Evolutionary conservation across 2,888 invertebrate genomes (phyloP), one percentile per base, ranked within the genome.

Genomic region (Cheilosia variabilis): DNA sequence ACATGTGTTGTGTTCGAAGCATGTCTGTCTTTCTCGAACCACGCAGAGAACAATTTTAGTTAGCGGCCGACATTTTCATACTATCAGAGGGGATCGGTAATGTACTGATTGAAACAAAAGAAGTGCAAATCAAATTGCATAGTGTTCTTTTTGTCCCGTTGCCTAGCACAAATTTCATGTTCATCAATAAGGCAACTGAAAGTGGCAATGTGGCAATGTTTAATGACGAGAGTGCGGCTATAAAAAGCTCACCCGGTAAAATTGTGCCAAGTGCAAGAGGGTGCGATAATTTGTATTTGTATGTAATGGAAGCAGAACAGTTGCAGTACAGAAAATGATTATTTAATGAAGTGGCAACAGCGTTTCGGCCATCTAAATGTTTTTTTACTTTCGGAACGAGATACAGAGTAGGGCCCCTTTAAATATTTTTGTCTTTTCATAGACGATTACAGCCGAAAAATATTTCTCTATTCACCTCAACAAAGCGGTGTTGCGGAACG

Each of bases 1-100:
- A 75, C 27, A 75, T 65, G 65, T 66, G 65, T 58, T 65, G 75
- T 50, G 65, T 66, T n/a, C 34, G 50, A 24, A 66, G 22, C 4
- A 50, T 52, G 75, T 75, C 58, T 43, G 24, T 19, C 19, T 53
- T 43, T 55, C 34, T 55, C n/a, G 37, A 31, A 47, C 47, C 63
- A 50, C 55, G 65, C n/a, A 13, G 4, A 22, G 68, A 68, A 53
- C 50, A 37, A 24, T 62, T 76, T 6, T 34, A 76, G 45, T 22
- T 62, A n/a, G 31, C 76, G 53, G 60, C 43, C 37, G 24, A 76
- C 31, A 62, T 53, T 19, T 27, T 1, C 9, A 27, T 24, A 9
- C 45, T n/a, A 4, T 27, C 43, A n/a, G 37, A 58, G 5, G 58
- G 37, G 4, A 57, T 57, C 19, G 57, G 57, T 57, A 17, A 62